A percentile compares a stretch with the other conserved stretches of the same genome.
These are phyloP conservation scores for Istiophorus platypterus DNA, from an alignment of 2,113 vertebrate species.

Conservation along the genomic window DNA sequence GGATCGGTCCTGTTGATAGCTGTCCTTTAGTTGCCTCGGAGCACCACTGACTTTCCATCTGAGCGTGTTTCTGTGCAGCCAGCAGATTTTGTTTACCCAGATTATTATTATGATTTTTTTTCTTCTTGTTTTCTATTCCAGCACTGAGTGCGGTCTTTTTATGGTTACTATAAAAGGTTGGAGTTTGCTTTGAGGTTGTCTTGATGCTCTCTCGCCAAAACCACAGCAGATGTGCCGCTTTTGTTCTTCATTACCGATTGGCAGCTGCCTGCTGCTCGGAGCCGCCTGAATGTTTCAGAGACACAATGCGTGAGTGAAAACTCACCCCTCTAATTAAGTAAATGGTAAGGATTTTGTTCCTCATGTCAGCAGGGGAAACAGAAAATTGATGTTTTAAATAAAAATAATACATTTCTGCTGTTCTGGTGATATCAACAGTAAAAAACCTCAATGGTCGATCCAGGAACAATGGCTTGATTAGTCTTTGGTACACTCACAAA, in stretches of 20 bases:
- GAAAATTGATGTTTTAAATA: slow-evolving; percentile 39
- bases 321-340: slow-evolving; percentile 83
- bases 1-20: slow-evolving; percentile 32
- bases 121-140: slow-evolving; percentile 83
- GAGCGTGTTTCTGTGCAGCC: slow-evolving; percentile 58
- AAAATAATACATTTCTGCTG: slow-evolving; percentile 43
- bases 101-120: slow-evolving; percentile 87
- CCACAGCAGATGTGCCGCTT: slow-evolving; percentile 93
- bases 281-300: slow-evolving; percentile 81
- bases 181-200: slow-evolving; percentile 89
- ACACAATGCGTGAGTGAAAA: slow-evolving; percentile 82
- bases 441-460: slow-evolving; percentile 25
- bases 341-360: slow-evolving; percentile 52
- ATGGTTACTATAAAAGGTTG: slow-evolving; percentile 93
- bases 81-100: slow-evolving; percentile 90
- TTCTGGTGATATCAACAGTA: slow-evolving; percentile 33
- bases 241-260: slow-evolving; percentile 94
- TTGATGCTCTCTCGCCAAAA: slow-evolving; percentile 85
- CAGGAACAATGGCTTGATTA: slow-evolving; percentile 35
- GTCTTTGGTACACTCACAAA: slow-evolving; percentile 9
- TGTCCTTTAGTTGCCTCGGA: slow-evolving; percentile 83
- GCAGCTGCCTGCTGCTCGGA: slow-evolving; percentile 68
- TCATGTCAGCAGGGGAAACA: slow-evolving; percentile 49
- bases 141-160: slow-evolving; percentile 88
- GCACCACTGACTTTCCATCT: slow-evolving; percentile 85